Evolutionary conservation across 2,113 vertebrate species (phyloP), one percentile per base, ranked within the genome.

Genomic region (Gopherus flavomarginatus): DNA sequence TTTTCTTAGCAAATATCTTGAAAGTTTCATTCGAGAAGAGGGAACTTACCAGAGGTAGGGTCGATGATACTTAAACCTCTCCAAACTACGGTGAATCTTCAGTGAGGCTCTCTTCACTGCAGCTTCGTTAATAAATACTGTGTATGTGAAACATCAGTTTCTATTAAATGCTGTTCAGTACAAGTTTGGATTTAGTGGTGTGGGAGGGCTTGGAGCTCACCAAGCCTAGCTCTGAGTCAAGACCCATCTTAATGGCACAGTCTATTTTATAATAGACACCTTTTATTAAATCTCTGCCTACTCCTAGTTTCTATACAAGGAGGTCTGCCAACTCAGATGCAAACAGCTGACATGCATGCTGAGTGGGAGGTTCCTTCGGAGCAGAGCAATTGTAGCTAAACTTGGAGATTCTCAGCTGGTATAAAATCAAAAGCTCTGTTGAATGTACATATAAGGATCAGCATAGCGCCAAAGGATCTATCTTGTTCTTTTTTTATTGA

Each of bases 361-460:
- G 42, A 27, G 42, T 42, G 42, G 42, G 42, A 42, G 75, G 11
- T 47, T n/a, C 84, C 87, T 35, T 87, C 82, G 57, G 86, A 87
- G 38, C 84, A 91, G 81, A 83, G 83, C 81, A 92, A 65, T 82
- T 83, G 82, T 87, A 89, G 85, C 59, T 87, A 12, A 83, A 84
- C 38, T 56, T 94, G 3, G 50, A 89, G 78, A 88, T 4, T 88
- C 44, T 85, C 47, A 21, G 65, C 72, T 69, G 92, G 35, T 24
- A 31, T 79, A 31, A 56, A 92, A 17, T 2, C 35, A 82, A 85
- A 88, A n/a, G 35, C 35, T 35, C 75, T 85, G n/a, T 81, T 88
- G 24, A 27, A 52, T 22, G 56, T 38, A 1, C 8, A 59, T 44
- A 62, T 27, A 1, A 85, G 81, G 3, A 42, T 85, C 94, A 80